Conservation (phyloP, 1,140 invertebrate species). For the Tribolium madens region DNA sequence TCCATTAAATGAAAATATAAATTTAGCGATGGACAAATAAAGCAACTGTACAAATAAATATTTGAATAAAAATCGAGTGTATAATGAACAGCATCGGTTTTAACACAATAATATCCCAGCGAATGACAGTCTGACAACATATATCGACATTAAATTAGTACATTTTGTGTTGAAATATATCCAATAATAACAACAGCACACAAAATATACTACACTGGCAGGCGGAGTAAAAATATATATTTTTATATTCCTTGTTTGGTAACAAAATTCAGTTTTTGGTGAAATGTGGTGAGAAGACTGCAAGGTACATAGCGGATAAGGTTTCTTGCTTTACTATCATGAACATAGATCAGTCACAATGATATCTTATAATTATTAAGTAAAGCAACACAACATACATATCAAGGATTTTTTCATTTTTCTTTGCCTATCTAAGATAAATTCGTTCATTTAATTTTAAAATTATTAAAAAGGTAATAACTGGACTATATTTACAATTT, state of each 20-base stretch:
- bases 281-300: slow-evolving; percentile 53
- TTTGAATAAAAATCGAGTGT: slow-evolving; percentile 49
- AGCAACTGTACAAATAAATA: slow-evolving; percentile 56
- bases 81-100: slow-evolving; percentile 56
- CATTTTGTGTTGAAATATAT: slow-evolving; percentile 51
- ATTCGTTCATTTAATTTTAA: slow-evolving; percentile 66
- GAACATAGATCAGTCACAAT: slow-evolving; percentile 66
- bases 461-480: slow-evolving; percentile 66
- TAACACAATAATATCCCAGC: slow-evolving; percentile 58
- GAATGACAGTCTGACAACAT: slow-evolving; percentile 50
- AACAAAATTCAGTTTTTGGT: slow-evolving; percentile 54
- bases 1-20: slow-evolving; percentile 49
- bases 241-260: slow-evolving; percentile 46
- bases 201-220: slow-evolving; percentile 61
- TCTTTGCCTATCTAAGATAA: slow-evolving; percentile 66
- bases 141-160: slow-evolving; percentile 54
- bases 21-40: slow-evolving; percentile 52
- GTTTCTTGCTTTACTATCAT: slow-evolving; percentile 52
- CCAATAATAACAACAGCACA: slow-evolving; percentile 58
- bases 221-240: slow-evolving; percentile 59
- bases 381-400: slow-evolving; percentile 67
- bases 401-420: slow-evolving; percentile 61
- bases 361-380: slow-evolving; percentile 63
- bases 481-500: slow-evolving; percentile 66
- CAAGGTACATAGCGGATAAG: slow-evolving; percentile 63